A percentile compares a stretch with the other conserved stretches of the same genome.
phyloP scores from a whole-genome alignment of 2,888 invertebrate species.

The Temnothorax unifasciatus region DNA sequence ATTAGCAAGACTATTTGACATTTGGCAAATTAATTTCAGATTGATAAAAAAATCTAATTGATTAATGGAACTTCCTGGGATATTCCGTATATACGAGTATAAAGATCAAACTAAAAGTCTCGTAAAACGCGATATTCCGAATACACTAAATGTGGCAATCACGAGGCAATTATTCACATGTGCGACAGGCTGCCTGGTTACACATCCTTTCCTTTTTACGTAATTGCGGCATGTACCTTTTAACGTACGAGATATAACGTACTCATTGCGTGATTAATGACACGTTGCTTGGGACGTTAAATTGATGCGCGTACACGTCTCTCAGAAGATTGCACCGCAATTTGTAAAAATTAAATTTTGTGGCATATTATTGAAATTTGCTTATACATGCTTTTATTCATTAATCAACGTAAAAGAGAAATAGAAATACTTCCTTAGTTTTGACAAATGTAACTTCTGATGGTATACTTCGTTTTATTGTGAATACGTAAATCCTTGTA shows the following conservation, averaged over 20 bases:
- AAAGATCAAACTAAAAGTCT: conserved; percentile 1
- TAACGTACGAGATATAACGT: conserved; percentile 10
- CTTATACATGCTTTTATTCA: not conserved
- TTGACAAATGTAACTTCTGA: not conserved
- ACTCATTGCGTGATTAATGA: conserved; percentile 33
- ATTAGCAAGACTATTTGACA: not conserved
- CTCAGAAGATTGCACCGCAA: conserved; percentile 8
- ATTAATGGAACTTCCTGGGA: not conserved
- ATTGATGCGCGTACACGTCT: not conserved
- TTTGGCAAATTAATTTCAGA: not conserved
- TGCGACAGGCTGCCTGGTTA: not conserved
- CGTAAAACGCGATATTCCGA: not conserved
- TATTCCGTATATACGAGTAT: not conserved
- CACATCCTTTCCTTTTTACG: conserved; percentile 34
- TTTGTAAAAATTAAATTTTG: conserved; percentile 32
- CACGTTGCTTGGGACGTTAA: not conserved
- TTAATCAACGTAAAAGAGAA: not conserved
- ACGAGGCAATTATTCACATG: conserved; percentile 22
- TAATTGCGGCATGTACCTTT: conserved; percentile 36
- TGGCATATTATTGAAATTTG: conserved; percentile 3
- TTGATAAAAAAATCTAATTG: not conserved
- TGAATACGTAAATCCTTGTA: not conserved
- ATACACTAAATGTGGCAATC: conserved; percentile 12
- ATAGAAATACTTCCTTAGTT: not conserved
- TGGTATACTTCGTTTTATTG: not conserved